phyloP scores from a whole-genome alignment of 2,888 invertebrate species.

The Branchinecta sandiegonensis region DNA sequence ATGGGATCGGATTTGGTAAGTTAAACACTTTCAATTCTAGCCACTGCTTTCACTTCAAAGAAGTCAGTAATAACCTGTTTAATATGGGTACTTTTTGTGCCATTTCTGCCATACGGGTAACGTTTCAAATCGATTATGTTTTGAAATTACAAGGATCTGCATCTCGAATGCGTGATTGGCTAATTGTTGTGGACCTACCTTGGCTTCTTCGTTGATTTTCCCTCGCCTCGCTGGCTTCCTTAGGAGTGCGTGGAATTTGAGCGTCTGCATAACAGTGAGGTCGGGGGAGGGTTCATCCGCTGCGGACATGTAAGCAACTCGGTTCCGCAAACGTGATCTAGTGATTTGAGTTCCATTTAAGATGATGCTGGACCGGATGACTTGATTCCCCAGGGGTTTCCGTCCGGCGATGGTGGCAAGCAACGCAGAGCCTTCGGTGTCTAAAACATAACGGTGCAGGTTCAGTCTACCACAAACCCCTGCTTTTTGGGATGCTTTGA shows the following conservation, averaged over 20 bases:
- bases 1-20: no score
- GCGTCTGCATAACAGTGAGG: constrained; percentile 76
- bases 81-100: no score
- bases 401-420: constrained; percentile 69
- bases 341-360: constrained; percentile 73
- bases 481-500: no score
- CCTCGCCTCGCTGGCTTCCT: constrained; percentile 38
- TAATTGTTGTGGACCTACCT: not conserved
- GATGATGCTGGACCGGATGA: constrained; percentile 57
- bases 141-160: not conserved
- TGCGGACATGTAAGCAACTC: constrained; percentile 58
- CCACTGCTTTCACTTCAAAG: no score
- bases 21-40: no score
- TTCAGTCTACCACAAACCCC: no score
- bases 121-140: no score
- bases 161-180: not conserved
- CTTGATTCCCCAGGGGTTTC: constrained; percentile 40
- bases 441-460: constrained; percentile 32
- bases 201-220: not conserved
- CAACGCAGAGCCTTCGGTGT: constrained; percentile 69
- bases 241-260: constrained; percentile 66
- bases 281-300: constrained; percentile 64
- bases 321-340: constrained; percentile 49
- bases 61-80: no score
- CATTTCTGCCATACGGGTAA: no score